Percentiles rank a stretch among this genome's conserved stretches.
Conservation (phyloP, 2,113 vertebrate species). For the Thamnophis sirtalis region DNA sequence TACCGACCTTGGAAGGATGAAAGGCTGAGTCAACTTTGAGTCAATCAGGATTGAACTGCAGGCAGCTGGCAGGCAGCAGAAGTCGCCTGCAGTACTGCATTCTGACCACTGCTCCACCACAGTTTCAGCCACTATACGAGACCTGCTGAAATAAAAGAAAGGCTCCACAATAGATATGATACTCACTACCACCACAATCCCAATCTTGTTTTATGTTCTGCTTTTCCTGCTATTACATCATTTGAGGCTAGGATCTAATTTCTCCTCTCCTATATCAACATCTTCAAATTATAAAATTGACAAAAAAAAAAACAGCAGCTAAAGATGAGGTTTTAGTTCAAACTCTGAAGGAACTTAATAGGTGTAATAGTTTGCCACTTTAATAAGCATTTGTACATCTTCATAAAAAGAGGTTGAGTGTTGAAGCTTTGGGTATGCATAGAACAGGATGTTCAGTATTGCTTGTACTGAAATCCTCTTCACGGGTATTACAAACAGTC, state of each 20-base stretch:
- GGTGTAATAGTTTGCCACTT: not conserved
- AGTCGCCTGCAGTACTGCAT: too few species aligned
- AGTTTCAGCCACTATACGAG: not conserved
- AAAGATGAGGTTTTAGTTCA: not conserved
- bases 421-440: fast-evolving
- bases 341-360: not conserved
- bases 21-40: too few species aligned
- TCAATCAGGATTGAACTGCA: too few species aligned
- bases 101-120: too few species aligned
- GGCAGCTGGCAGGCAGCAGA: too few species aligned
- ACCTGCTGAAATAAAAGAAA: not conserved
- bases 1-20: too few species aligned
- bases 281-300: not conserved
- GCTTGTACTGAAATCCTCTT: slow-evolving; percentile 12
- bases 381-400: not conserved
- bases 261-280: not conserved
- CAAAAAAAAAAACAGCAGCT: not conserved
- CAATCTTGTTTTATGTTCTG: not conserved
- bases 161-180: not conserved
- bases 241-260: not conserved
- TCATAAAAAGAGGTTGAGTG: fast-evolving
- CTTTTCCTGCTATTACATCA: not conserved
- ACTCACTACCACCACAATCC: not conserved
- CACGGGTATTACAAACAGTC: not conserved
- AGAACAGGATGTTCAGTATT: not conserved